phyloP scores from a whole-genome alignment of 1,140 invertebrate genomes.

The Drosophila rhopaloa region DNA sequence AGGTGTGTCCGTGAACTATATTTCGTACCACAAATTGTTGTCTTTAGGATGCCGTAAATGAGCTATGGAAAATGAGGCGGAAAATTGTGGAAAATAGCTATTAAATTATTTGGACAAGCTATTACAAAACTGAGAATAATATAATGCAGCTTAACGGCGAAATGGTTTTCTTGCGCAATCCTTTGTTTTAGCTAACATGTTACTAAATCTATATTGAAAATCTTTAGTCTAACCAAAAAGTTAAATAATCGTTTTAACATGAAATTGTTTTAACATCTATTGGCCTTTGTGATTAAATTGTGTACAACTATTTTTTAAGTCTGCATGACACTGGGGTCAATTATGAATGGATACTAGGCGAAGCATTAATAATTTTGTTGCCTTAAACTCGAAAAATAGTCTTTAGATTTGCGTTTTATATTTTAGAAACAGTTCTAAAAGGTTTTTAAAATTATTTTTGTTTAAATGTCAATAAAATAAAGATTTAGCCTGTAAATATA shows the following conservation, averaged over 20 bases:
- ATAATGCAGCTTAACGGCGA: slow-evolving; percentile 16
- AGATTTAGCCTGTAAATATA: too few species aligned
- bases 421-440: too few species aligned
- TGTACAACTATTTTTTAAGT: neutral
- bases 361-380: neutral
- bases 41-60: slow-evolving; percentile 65
- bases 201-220: slow-evolving; percentile 1
- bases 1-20: slow-evolving; percentile 72
- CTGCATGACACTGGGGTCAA: neutral
- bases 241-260: neutral
- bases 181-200: slow-evolving; percentile 12
- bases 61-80: slow-evolving; percentile 61
- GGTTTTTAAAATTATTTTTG: too few species aligned
- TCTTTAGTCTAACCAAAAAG: neutral
- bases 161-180: slow-evolving; percentile 19
- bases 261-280: neutral
- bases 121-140: slow-evolving; percentile 32
- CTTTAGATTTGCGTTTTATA: too few species aligned
- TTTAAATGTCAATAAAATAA: too few species aligned
- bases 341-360: neutral
- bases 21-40: slow-evolving; percentile 66
- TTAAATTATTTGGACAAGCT: slow-evolving; percentile 38
- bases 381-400: too few species aligned
- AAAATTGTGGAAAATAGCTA: slow-evolving; percentile 30
- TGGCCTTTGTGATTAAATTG: neutral